Percentiles rank a stretch among this genome's conserved stretches.
Evolutionary conservation across 2,888 invertebrate genomes (phyloP).

Genomic region (Diadromus collaris): DNA sequence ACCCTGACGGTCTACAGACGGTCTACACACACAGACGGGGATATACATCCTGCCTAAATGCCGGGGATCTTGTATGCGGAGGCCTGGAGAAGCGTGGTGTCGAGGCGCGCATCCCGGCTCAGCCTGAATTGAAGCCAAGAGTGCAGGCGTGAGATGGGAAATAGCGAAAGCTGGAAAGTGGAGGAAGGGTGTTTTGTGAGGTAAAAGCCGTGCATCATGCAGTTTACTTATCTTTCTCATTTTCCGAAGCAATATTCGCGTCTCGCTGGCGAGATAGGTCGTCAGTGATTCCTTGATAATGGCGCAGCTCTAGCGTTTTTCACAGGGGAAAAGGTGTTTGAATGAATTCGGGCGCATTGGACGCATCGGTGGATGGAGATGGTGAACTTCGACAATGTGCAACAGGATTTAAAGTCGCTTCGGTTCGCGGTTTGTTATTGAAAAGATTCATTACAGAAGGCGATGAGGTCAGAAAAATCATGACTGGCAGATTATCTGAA

Average conservation of each 20-base stretch:
- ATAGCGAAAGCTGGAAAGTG: background rate
- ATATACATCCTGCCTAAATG: slow-evolving; percentile 6
- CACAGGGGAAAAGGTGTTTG: background rate
- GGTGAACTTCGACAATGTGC: background rate
- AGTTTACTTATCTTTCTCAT: slow-evolving; percentile 32
- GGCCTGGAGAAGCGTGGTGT: slow-evolving; percentile 24
- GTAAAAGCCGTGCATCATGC: slow-evolving; percentile 10
- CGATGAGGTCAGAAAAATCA: background rate
- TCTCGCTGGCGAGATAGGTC: background rate
- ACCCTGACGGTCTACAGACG: no score
- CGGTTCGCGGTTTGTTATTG: background rate
- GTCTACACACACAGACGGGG: background rate
- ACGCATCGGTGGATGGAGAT: background rate
- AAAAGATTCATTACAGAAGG: background rate
- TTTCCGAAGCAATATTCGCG: slow-evolving; percentile 8
- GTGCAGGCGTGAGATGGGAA: background rate
- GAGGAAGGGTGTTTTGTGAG: slow-evolving; percentile 5
- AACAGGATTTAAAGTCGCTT: no score
- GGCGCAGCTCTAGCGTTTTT: background rate
- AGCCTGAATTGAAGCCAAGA: slow-evolving; percentile 34
- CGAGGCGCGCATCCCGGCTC: slow-evolving; percentile 22
- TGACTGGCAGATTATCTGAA: background rate
- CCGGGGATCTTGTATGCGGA: background rate
- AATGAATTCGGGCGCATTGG: background rate
- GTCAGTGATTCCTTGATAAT: background rate